Evolutionary conservation across 2,888 invertebrate species (phyloP).

Genomic region (Drosophila merina): DNA sequence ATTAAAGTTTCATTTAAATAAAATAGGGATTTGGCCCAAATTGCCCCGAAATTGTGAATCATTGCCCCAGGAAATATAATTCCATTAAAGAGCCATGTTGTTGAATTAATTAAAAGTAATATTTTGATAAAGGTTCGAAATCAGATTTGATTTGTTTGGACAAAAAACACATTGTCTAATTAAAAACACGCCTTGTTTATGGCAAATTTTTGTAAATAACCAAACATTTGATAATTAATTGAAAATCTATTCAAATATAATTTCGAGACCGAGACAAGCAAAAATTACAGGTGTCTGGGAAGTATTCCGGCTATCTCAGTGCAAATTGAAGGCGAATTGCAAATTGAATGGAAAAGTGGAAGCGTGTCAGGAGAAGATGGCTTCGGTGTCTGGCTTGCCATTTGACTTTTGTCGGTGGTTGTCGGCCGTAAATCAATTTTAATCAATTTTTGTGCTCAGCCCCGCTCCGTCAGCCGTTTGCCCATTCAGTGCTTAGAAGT

Average conservation of each 20-base stretch:
- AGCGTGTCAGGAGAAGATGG: constrained; percentile 12
- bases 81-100: constrained; percentile 7
- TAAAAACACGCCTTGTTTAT: neutral
- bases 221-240: neutral
- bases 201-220: neutral
- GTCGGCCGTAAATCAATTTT: constrained; percentile 64
- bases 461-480: neutral
- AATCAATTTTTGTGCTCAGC: constrained; percentile 51
- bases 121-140: neutral
- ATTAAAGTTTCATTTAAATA: neutral
- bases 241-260: neutral
- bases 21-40: neutral
- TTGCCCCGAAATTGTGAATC: neutral
- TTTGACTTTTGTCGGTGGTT: constrained; percentile 40
- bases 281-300: neutral
- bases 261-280: neutral
- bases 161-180: neutral
- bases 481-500: constrained; percentile 64
- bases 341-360: neutral
- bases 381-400: constrained; percentile 42
- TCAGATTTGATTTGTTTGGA: neutral
- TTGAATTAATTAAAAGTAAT: constrained; percentile 9
- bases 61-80: neutral
- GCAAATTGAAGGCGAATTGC: neutral
- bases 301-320: neutral